Evolutionary conservation across 35 echinoderm and acorn worm genomes (phyloP).

Genomic region (Apostichopus parvimensis): DNA sequence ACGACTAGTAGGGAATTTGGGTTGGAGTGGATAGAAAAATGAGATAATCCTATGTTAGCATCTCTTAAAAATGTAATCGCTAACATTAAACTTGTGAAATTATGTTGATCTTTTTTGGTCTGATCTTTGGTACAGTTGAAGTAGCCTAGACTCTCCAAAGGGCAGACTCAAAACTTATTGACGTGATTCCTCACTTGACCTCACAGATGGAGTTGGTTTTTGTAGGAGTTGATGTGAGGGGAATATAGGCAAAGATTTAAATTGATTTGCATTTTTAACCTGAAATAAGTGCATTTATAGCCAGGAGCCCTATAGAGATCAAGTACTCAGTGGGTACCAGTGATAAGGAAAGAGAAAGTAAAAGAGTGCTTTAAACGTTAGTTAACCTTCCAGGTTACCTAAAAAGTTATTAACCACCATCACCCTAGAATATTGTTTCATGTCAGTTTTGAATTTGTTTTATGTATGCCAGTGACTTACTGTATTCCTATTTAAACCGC

Average conservation of each 20-base stretch:
- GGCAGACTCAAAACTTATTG: neutral
- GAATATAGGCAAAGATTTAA: slow-evolving; percentile 9
- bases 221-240: slow-evolving; percentile 17
- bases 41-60: neutral
- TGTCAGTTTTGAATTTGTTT: too few relatives aligned
- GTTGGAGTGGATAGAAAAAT: neutral
- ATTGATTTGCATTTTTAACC: slow-evolving; percentile 42
- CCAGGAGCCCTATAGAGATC: neutral
- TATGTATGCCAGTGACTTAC: too few relatives aligned
- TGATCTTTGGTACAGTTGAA: slow-evolving; percentile 11
- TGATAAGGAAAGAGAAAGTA: neutral
- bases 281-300: slow-evolving; percentile 38
- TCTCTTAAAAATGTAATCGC: slow-evolving; percentile 2
- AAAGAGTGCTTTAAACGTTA: neutral
- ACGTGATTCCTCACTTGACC: slow-evolving; percentile 25
- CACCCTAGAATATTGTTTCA: too few relatives aligned
- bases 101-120: neutral
- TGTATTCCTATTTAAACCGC: too few relatives aligned
- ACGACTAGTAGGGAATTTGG: neutral
- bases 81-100: slow-evolving; percentile 3
- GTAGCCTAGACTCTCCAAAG: neutral
- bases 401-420: too few relatives aligned
- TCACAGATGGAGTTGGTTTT: neutral
- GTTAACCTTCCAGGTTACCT: neutral
- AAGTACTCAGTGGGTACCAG: neutral